These are phyloP conservation scores for Tinamus major DNA, from an alignment of 2,797 vertebrate genomes.

Conservation along the genomic window DNA sequence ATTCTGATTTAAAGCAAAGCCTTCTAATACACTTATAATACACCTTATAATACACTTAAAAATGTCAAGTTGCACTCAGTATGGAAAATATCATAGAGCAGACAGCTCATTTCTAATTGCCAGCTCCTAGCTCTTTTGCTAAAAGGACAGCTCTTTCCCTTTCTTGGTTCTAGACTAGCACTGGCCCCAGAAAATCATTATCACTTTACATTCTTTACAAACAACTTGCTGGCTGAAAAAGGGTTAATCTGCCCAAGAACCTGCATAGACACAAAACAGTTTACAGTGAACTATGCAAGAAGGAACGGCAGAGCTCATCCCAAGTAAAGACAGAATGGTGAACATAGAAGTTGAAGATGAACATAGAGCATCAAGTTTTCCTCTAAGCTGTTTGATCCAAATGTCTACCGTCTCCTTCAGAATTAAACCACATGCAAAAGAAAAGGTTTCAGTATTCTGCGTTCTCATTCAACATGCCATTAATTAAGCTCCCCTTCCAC, in stretches of 20 bases:
- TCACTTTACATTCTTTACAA: not conserved
- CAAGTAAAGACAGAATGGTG: not conserved
- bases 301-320: not conserved
- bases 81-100: not conserved
- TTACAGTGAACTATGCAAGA: not conserved
- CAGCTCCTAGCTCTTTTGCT: not conserved
- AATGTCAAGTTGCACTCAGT: not conserved
- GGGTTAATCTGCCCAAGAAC: not conserved
- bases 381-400: not conserved
- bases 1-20: not conserved
- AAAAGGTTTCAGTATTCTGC: not conserved
- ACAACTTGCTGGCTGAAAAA: not conserved
- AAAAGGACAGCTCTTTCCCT: not conserved
- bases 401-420: accelerated
- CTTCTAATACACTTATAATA: not conserved
- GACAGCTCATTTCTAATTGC: not conserved
- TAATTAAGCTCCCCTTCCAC: not conserved
- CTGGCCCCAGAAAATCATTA: not conserved
- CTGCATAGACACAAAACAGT: not conserved
- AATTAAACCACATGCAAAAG: not conserved
- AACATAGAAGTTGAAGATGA: not conserved
- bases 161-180: not conserved
- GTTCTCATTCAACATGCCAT: not conserved
- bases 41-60: not conserved
- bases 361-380: not conserved